Evolutionary conservation across 2,888 invertebrate species (phyloP).

Genomic region (Dryobotodes eremita): DNA sequence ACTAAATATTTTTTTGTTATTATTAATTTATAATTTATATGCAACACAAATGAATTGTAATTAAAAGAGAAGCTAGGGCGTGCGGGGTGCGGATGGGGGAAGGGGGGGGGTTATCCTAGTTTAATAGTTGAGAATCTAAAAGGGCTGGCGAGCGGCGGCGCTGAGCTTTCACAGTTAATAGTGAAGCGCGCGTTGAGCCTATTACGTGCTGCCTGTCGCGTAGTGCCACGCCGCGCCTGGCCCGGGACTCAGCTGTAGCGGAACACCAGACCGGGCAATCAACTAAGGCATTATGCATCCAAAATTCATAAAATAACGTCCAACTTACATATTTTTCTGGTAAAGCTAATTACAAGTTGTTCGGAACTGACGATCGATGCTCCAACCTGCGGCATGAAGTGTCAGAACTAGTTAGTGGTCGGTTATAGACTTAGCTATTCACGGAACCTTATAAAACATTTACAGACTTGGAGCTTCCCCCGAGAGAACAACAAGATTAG

Average conservation of each 20-base stretch:
- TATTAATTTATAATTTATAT: no score
- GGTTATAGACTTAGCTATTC: not conserved
- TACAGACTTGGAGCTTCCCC: no score
- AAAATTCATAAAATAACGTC: not conserved
- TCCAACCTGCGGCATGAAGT: not conserved
- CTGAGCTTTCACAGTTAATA: not conserved
- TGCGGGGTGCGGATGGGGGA: not conserved
- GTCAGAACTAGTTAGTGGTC: not conserved
- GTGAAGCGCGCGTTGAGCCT: not conserved
- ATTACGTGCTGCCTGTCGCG: not conserved
- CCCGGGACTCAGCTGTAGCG: not conserved
- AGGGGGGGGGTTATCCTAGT: not conserved
- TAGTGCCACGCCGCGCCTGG: not conserved
- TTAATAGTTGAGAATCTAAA: constrained; percentile 16
- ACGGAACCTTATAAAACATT: not conserved
- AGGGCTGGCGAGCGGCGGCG: not conserved
- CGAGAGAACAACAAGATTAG: not conserved
- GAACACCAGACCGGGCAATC: not conserved
- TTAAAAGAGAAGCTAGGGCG: constrained; percentile 6
- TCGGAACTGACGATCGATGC: not conserved
- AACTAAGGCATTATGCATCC: not conserved
- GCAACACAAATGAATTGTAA: constrained; percentile 36
- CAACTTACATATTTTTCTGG: no score
- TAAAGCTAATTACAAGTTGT: not conserved
- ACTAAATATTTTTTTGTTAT: no score